Conservation (phyloP, 2,797 vertebrate genomes). For the Pyrocephalus nanus region DNA sequence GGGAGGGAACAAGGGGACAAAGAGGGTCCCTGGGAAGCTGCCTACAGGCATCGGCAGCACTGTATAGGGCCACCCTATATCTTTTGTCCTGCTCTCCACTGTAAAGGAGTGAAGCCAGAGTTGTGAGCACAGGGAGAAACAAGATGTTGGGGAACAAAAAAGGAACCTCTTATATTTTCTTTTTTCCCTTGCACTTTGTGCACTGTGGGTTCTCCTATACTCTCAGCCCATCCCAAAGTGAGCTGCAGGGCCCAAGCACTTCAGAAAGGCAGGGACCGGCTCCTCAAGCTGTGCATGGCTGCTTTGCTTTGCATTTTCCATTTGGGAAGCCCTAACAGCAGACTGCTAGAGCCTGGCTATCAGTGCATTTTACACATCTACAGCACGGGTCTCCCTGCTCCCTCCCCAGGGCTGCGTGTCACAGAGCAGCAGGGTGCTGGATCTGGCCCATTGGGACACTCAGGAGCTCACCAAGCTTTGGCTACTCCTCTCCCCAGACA, state of each 20-base stretch:
- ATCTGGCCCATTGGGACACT: neutral
- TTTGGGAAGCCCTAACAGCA: neutral
- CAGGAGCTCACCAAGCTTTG: conserved; percentile 21
- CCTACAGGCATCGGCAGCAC: neutral
- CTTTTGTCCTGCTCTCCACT: neutral
- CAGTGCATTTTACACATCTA: neutral
- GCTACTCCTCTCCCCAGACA: conserved; percentile 2
- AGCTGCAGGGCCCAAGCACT: accelerated
- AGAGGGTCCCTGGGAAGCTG: neutral
- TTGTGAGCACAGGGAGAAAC: neutral
- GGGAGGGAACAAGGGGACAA: neutral
- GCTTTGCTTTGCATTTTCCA: neutral
- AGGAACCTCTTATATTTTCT: neutral
- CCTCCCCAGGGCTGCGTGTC: neutral
- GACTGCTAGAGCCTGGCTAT: neutral
- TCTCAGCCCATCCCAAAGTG: neutral
- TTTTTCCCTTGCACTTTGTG: neutral
- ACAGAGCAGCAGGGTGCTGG: neutral
- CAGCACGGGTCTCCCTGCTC: neutral
- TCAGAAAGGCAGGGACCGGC: neutral
- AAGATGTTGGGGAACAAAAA: neutral
- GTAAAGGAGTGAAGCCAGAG: neutral
- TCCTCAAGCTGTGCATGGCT: accelerated
- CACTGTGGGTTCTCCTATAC: neutral
- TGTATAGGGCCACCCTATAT: accelerated